A percentile compares a stretch with the other conserved stretches of the same genome.
phyloP scores from a whole-genome alignment of 2,113 vertebrate genomes.

The Stomatorhinus ivindoensis region DNA sequence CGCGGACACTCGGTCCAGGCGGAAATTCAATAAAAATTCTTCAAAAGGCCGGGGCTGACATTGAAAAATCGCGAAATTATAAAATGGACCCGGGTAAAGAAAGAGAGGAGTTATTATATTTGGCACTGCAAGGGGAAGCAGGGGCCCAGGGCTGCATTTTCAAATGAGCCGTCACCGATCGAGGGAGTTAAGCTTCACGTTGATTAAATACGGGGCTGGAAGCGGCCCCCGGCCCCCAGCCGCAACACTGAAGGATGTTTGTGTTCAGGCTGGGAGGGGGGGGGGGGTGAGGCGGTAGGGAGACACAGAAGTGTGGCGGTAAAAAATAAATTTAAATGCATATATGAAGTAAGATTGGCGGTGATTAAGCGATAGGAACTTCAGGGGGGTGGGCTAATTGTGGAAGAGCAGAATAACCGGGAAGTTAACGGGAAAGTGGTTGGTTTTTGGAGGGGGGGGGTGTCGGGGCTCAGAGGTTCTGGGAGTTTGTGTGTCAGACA shows the following conservation, averaged over 20 bases:
- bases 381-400: background rate
- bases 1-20: conserved; percentile 65
- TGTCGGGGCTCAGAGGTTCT: background rate
- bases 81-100: conserved; percentile 76
- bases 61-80: conserved; percentile 89
- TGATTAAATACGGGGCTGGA: conserved; percentile 87
- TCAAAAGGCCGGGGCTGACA: conserved; percentile 83
- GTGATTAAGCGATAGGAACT: background rate
- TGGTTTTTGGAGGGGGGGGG: background rate
- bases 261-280: conserved; percentile 33
- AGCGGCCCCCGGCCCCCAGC: conserved; percentile 67
- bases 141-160: conserved; percentile 76
- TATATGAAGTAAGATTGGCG: background rate
- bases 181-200: conserved; percentile 83
- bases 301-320: background rate
- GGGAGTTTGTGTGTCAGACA: conserved; percentile 7
- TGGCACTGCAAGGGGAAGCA: conserved; percentile 63
- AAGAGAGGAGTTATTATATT: conserved; percentile 86
- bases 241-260: conserved; percentile 65
- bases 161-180: conserved; percentile 88
- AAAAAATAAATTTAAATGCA: background rate
- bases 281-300: background rate
- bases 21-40: conserved; percentile 91
- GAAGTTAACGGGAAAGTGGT: conserved; percentile 14
- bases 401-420: background rate